phyloP scores from a whole-genome alignment of 2,888 invertebrate genomes.

The Zonitis immaculata region DNA sequence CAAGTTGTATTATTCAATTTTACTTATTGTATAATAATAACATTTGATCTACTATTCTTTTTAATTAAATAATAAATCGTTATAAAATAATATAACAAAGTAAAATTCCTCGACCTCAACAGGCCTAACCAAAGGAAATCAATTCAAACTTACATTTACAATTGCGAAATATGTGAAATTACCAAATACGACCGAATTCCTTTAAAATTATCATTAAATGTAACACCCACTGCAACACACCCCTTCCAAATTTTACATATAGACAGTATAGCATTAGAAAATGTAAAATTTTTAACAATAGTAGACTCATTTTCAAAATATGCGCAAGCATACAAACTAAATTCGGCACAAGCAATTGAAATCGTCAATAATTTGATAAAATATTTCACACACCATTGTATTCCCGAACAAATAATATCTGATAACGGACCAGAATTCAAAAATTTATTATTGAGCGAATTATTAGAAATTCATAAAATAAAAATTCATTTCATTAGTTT shows the following conservation, averaged over 20 bases:
- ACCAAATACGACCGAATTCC: background rate
- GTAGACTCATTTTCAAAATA: conserved; percentile 21
- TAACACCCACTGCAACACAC: conserved; percentile 13
- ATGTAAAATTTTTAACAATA: conserved; percentile 16
- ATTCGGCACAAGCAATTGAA: background rate
- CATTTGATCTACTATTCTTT: too few relatives aligned
- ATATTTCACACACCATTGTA: conserved; percentile 9
- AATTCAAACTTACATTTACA: background rate
- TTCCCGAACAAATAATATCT: conserved; percentile 11
- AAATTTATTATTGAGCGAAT: conserved; percentile 1
- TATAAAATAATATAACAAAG: too few relatives aligned
- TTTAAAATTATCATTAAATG: background rate
- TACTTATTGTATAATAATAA: too few relatives aligned
- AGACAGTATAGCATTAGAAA: too few relatives aligned
- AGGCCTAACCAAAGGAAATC: background rate
- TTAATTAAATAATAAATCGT: too few relatives aligned
- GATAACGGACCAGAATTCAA: conserved; percentile 12
- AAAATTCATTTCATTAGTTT: conserved; percentile 6
- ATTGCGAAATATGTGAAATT: background rate
- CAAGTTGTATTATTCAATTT: too few relatives aligned
- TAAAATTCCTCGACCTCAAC: too few relatives aligned
- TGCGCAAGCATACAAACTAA: conserved; percentile 11
- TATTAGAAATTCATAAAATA: conserved; percentile 10
- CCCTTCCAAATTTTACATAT: conserved; percentile 25
- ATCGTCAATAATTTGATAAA: conserved; percentile 4